Evolutionary conservation across 2,888 invertebrate genomes (phyloP), one percentile per base, ranked within the genome.

Genomic region (Agriotes lineatus): DNA sequence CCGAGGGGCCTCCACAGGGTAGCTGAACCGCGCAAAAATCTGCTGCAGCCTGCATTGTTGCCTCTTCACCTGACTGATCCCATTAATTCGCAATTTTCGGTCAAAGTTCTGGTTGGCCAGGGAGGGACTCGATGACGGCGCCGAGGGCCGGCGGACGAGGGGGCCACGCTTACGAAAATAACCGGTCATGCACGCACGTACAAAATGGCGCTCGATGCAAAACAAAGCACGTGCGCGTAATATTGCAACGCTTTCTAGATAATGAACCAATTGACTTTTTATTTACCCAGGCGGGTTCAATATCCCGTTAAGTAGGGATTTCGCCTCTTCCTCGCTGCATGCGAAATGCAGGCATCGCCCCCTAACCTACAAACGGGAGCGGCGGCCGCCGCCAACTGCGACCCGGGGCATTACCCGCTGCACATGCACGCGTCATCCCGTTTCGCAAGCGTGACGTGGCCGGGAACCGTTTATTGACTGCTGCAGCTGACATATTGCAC

Each of bases 211-310:
- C 19, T 52, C 33, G 20, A 52, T 58, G 39, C 44, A 59, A 66
- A 59, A 59, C 59, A 52, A 66, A 66, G 59, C 59, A 66, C 52
- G 52, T 50, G 60, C 64, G 56, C 39, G 48, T 61, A 35, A 50
- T 60, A 72, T 72, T 67, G 63, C 57, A 70, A 72, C 75, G 76
- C 78, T 78, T 78, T 79, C 76, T 76, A 78, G 74, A 75, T 76
- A 76, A 78, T 78, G 76, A 77, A 77, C 76, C 78, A 75, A 77
- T 77, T 75, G 75, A 74, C 74, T 72, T 77, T 78, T 76, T 77
- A 76, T 76, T 77, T 75, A 72, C 63, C 64, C 63, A 67, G 72
- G 45, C 62, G 74, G 69, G 78, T 77, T 78, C 78, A 77, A 75
- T 75, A 76, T 72, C 72, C 77, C 75, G 69, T 66, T 58, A 62